Percentiles rank a stretch among this genome's conserved stretches.
phyloP scores from a whole-genome alignment of 2,888 invertebrate genomes.

The Amblyjoppa fuscipennis region DNA sequence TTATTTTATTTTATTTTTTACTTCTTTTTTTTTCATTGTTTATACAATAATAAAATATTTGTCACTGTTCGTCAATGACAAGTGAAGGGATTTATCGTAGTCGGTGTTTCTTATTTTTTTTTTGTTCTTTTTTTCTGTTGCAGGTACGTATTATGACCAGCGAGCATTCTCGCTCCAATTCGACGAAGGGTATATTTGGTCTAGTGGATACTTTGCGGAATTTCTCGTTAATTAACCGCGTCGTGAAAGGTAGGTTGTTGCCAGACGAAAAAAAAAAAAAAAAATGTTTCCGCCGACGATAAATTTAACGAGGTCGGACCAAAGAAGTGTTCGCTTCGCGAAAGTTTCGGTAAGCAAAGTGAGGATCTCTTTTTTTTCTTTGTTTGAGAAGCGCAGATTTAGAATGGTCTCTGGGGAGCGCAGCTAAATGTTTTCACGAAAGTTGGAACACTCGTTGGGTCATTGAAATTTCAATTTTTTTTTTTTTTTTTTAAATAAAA shows the following conservation, averaged over 20 bases:
- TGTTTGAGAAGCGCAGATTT: background rate
- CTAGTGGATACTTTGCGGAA: background rate
- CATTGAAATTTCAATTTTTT: background rate
- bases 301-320: constrained; percentile 6
- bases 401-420: background rate
- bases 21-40: background rate
- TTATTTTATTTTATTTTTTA: background rate
- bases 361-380: constrained; percentile 16
- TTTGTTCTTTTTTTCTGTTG: constrained; percentile 69
- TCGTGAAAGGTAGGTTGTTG: constrained; percentile 51
- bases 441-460: background rate
- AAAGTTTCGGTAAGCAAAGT: constrained; percentile 5
- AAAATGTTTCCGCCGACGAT: background rate
- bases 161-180: background rate
- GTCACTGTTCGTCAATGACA: too few relatives aligned
- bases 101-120: constrained; percentile 3
- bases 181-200: background rate
- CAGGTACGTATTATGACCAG: constrained; percentile 75
- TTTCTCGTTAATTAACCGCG: constrained; percentile 1
- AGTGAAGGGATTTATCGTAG: constrained; percentile 7
- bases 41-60: background rate
- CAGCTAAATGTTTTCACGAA: background rate
- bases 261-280: background rate
- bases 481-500: background rate
- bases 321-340: constrained; percentile 11